These are phyloP conservation scores for Laticauda laticaudata DNA, from an alignment of 2,113 vertebrate species.

Conservation along the genomic window DNA sequence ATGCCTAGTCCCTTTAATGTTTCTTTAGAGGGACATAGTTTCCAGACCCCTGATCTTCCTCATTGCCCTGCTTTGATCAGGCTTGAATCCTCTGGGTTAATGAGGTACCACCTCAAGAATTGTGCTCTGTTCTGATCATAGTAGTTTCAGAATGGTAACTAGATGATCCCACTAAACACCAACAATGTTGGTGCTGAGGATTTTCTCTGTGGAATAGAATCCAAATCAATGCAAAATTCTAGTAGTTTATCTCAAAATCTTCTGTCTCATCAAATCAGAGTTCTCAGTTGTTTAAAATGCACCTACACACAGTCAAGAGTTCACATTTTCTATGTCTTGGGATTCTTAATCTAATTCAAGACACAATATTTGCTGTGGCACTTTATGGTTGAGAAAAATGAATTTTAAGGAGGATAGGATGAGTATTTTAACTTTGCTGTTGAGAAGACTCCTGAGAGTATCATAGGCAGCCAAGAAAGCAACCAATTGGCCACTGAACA, in stretches of 20 bases:
- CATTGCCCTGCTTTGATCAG: no score
- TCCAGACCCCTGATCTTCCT: no score
- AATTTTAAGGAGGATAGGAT: background rate
- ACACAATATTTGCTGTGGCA: background rate
- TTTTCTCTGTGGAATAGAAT: no score
- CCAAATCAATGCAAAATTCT: no score
- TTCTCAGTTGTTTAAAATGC: background rate
- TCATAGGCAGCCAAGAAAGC: background rate
- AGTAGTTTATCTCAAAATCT: background rate
- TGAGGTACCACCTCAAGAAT: no score
- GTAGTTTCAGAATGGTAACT: no score
- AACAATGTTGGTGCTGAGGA: no score
- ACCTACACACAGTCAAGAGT: background rate
- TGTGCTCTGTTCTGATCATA: no score
- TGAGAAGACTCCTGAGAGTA: background rate
- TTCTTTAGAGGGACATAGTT: no score
- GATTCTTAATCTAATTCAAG: background rate
- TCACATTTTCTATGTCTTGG: background rate
- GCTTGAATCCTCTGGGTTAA: no score
- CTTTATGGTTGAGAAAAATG: background rate
- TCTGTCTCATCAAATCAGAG: background rate
- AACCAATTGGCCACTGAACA: background rate
- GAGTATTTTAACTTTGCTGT: background rate
- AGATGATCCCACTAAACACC: no score
- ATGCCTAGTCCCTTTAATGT: no score